Conservation (phyloP, 2,888 invertebrate genomes). For the Pterobdella sp. region DNA sequence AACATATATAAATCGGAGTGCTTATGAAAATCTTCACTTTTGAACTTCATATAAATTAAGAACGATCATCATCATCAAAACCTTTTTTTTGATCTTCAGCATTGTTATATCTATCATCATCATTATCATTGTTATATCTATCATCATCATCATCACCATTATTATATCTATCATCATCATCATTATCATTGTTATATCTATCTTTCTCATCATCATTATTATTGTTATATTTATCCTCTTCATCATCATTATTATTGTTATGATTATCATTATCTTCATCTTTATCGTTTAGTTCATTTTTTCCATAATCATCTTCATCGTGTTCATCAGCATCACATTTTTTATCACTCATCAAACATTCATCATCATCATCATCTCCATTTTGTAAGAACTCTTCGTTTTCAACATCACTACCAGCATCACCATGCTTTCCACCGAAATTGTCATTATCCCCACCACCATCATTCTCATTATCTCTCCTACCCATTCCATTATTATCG, state of each 20-base stretch:
- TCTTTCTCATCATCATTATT: not conserved
- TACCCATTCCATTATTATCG: not conserved
- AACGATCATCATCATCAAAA: conserved; percentile 1
- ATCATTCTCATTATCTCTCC: not conserved
- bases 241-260: not conserved
- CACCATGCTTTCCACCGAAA: not conserved
- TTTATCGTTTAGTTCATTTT: not conserved
- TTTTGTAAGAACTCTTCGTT: not conserved
- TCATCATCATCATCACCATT: not conserved
- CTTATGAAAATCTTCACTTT: too few species aligned
- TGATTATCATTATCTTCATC: not conserved
- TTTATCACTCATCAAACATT: not conserved
- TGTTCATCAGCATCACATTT: not conserved
- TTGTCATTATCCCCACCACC: not conserved
- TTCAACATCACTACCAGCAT: not conserved
- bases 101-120: not conserved
- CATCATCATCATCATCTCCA: not conserved
- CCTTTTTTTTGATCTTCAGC: not conserved
- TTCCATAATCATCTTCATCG: not conserved
- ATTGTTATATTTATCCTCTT: not conserved
- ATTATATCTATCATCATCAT: not conserved
- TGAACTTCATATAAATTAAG: too few species aligned
- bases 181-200: not conserved
- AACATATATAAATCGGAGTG: too few species aligned
- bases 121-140: not conserved